Evolutionary conservation across 2,113 vertebrate genomes (phyloP).

Genomic region (Melanostigma gelatinosum): DNA sequence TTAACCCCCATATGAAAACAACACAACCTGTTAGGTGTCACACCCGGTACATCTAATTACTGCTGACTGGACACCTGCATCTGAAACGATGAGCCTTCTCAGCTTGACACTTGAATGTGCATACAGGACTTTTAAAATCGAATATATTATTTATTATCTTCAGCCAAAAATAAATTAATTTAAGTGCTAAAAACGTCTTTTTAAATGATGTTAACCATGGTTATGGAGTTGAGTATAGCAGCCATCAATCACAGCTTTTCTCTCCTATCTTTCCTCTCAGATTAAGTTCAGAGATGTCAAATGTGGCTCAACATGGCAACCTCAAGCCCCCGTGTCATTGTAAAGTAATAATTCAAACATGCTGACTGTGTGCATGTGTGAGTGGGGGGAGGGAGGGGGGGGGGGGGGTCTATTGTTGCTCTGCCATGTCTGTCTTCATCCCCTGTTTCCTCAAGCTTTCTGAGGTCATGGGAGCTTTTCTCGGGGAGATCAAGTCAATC

Average conservation of each 20-base stretch:
- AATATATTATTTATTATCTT: not conserved
- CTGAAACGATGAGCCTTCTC: not conserved
- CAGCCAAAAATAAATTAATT: not conserved
- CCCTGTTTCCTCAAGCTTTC: conserved; percentile 53
- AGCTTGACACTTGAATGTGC: not conserved
- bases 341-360: conserved; percentile 41
- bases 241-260: not conserved
- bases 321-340: conserved; percentile 26
- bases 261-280: not conserved
- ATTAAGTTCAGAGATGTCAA: conserved; percentile 20
- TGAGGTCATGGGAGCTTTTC: conserved; percentile 62
- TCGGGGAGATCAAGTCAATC: conserved; percentile 51
- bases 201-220: not conserved
- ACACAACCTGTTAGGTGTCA: conserved; percentile 65
- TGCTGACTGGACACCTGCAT: conserved; percentile 38
- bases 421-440: conserved; percentile 60
- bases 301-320: conserved; percentile 3
- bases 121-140: not conserved
- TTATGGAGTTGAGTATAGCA: not conserved
- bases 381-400: not conserved
- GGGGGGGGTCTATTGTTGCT: conserved; percentile 32
- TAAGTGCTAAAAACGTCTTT: not conserved
- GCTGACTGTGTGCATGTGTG: conserved; percentile 24
- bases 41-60: conserved; percentile 65
- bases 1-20: conserved; percentile 69